Base-by-base conservation (phyloP, 2,113 vertebrate genomes). In the Ursus arctos region DNA sequence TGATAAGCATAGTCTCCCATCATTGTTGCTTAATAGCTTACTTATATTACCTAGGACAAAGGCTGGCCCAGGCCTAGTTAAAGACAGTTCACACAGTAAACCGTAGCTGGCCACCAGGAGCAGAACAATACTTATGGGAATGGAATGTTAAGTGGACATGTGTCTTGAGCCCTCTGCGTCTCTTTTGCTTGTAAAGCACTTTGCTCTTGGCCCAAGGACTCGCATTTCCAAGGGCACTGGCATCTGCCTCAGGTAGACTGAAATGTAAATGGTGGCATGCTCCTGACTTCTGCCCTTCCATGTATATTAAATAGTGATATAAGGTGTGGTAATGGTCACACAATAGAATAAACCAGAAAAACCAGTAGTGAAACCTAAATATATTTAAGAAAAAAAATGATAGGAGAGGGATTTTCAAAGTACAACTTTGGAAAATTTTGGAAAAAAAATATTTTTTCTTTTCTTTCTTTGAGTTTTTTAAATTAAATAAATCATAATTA, bases 401-500 rank as follows among this genome's bases (percentile, higher is more conserved):
- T 22, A 40, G 51, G 28, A 49, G 49, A 93, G 10, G 57, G 8
- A 53, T 94, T 94, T 95, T 83, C 16, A n/a, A 87, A 87, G 16
- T 40, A 19, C 9, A 65, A 51, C 47, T 88, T 76, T 33, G 88
- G 67, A 77, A 89, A 92, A 31, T 65, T 80, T 92, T 86, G 57
- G 83, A 95, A 21, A 81, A 93, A 72, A 71, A 8, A 2, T n/a
- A 49, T 18, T 71, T 91, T 93, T 55, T 74, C 3, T 93, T 96
- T 83, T 74, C 3, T 93, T 96, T 83, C 36, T 94, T 94, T 63
- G 67, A 67, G 51, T 19, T 91, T 90, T 91, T 55, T 49, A 47
- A 91, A 85, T 84, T 74, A 53, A 91, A 90, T 86, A 90, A 95
- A 90, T 74, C 47, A 94, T 71, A 83, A 80, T 76, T 82, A 93